phyloP scores from a whole-genome alignment of 2,113 vertebrate genomes.

The Haplotaxodon microlepis region DNA sequence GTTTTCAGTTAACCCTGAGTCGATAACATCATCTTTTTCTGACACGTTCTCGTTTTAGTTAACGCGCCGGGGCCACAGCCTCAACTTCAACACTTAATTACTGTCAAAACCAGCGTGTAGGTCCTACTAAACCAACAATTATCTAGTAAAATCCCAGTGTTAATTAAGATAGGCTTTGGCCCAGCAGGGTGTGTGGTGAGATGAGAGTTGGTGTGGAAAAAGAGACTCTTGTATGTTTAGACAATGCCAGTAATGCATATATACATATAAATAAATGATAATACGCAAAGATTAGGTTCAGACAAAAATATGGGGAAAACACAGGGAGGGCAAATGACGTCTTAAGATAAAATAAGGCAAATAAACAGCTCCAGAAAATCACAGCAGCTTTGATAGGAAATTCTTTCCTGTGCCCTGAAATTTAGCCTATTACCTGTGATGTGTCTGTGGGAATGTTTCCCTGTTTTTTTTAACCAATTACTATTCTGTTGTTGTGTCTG shows the following conservation, averaged over 20 bases:
- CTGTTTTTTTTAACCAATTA: neutral
- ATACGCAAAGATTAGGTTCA: neutral
- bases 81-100: slow-evolving; percentile 19
- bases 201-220: neutral
- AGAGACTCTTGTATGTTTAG: neutral
- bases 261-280: neutral
- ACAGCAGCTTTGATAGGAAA: neutral
- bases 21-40: neutral
- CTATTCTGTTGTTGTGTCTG: neutral
- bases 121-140: slow-evolving; percentile 29
- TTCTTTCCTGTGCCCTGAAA: slow-evolving; percentile 8
- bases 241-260: neutral
- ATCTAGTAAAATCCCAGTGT: slow-evolving; percentile 45
- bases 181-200: slow-evolving; percentile 34
- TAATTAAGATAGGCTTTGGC: slow-evolving; percentile 44
- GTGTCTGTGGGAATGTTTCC: neutral
- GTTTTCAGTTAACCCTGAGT: slow-evolving; percentile 23
- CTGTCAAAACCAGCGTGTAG: neutral
- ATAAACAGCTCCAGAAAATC: slow-evolving; percentile 2
- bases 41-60: neutral
- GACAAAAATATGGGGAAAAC: neutral
- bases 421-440: neutral
- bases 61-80: neutral
- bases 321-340: neutral
- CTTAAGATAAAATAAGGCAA: neutral